These are phyloP conservation scores for Apomyelois bistriatella DNA, from an alignment of 2,888 invertebrate species.

Conservation along the genomic window DNA sequence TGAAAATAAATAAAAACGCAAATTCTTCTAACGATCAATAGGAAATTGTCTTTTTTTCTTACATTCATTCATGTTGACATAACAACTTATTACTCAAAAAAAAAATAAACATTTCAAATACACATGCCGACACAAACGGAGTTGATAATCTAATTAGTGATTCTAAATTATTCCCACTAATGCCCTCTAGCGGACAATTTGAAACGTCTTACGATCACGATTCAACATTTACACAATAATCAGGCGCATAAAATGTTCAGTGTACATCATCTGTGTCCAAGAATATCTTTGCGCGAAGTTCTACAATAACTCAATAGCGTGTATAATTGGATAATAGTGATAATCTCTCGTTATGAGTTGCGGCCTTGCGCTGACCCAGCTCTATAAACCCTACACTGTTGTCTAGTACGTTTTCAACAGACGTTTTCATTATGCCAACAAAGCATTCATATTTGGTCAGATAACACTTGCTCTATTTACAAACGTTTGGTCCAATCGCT, in stretches of 20 bases:
- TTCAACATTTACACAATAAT: conserved; percentile 1
- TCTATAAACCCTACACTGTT: conserved; percentile 24
- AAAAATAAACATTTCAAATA: background rate
- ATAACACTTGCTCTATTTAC: conserved; percentile 26
- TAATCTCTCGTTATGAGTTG: conserved; percentile 49
- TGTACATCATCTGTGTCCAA: conserved; percentile 20
- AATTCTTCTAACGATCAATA: too few species aligned
- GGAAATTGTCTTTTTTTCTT: too few species aligned
- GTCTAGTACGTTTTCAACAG: conserved; percentile 17
- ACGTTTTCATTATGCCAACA: conserved; percentile 8
- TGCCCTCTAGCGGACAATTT: background rate
- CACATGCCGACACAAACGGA: too few species aligned
- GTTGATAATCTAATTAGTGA: too few species aligned
- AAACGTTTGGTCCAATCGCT: conserved; percentile 34
- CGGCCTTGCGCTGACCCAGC: conserved; percentile 57
- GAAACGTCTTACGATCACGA: background rate
- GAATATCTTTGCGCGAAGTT: conserved; percentile 42
- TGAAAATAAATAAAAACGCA: too few species aligned
- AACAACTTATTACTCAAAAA: background rate
- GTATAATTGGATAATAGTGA: conserved; percentile 68
- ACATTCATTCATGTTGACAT: background rate
- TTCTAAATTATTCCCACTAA: background rate
- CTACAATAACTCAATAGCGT: conserved; percentile 53
- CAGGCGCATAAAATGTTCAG: background rate
- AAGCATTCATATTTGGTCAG: conserved; percentile 18